Evolutionary conservation across 2,797 vertebrate species (phyloP).

Genomic region (Phalanger gymnotis): DNA sequence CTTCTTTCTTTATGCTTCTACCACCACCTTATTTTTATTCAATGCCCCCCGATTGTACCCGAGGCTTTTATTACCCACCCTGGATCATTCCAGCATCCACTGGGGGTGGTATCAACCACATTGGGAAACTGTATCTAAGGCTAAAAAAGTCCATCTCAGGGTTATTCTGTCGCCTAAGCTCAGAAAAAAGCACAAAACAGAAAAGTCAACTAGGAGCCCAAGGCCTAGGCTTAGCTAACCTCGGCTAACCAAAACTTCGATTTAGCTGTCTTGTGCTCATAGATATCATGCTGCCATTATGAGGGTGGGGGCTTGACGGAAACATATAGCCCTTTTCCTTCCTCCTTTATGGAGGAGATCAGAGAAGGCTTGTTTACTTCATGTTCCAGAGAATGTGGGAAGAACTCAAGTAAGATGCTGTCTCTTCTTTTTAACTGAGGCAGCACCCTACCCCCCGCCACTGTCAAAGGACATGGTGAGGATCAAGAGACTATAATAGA

Average conservation of each 20-base stretch:
- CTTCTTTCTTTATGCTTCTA: too few species aligned
- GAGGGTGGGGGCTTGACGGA: not conserved
- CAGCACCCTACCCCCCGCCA: not conserved
- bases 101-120: too few species aligned
- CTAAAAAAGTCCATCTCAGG: not conserved
- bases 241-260: not conserved
- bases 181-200: not conserved
- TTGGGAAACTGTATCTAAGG: not conserved
- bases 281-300: not conserved
- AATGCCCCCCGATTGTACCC: too few species aligned
- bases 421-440: not conserved
- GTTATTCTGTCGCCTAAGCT: not conserved
- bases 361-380: not conserved
- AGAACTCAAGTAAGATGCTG: not conserved
- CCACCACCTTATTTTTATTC: too few species aligned
- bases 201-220: not conserved
- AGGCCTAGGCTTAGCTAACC: not conserved
- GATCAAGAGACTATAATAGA: not conserved
- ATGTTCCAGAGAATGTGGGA: not conserved
- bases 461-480: not conserved
- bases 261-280: not conserved
- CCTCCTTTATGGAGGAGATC: not conserved
- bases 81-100: too few species aligned
- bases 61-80: too few species aligned
- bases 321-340: not conserved